These are phyloP conservation scores for Elymnias hypermnestra DNA, from an alignment of 1,140 invertebrate genomes.

Conservation along the genomic window DNA sequence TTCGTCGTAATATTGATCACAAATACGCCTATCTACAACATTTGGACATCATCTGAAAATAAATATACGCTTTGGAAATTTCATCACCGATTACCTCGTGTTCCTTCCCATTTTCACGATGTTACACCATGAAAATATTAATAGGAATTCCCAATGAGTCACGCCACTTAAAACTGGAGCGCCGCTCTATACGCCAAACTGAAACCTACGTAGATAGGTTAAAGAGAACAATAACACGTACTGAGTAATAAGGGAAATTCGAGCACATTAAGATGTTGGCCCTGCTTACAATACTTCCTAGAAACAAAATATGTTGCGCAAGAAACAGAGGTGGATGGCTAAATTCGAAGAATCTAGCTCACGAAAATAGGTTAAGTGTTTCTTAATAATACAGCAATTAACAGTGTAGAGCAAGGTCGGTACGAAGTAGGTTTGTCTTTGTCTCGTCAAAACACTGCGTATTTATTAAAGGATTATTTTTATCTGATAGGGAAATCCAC, in stretches of 20 bases:
- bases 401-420: conserved; percentile 54
- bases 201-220: conserved; percentile 10
- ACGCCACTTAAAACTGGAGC: conserved; percentile 6
- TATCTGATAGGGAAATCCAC: conserved; percentile 47
- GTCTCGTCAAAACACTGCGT: conserved; percentile 25
- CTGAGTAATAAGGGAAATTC: conserved; percentile 23
- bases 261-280: conserved; percentile 18
- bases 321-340: conserved; percentile 25
- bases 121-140: conserved; percentile 6
- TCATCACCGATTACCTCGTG: neutral
- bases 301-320: conserved; percentile 30
- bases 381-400: conserved; percentile 68
- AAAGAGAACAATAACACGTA: conserved; percentile 12
- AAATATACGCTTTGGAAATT: no score
- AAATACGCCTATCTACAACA: neutral
- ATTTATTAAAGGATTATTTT: conserved; percentile 34
- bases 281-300: conserved; percentile 23
- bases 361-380: conserved; percentile 65
- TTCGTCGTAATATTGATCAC: neutral
- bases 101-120: neutral
- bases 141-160: conserved; percentile 17
- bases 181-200: conserved; percentile 3
- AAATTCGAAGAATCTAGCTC: conserved; percentile 46
- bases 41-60: no score
- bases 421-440: conserved; percentile 38